Evolutionary conservation across 2,113 vertebrate genomes (phyloP).

Genomic region (Odontophorus gujanensis): DNA sequence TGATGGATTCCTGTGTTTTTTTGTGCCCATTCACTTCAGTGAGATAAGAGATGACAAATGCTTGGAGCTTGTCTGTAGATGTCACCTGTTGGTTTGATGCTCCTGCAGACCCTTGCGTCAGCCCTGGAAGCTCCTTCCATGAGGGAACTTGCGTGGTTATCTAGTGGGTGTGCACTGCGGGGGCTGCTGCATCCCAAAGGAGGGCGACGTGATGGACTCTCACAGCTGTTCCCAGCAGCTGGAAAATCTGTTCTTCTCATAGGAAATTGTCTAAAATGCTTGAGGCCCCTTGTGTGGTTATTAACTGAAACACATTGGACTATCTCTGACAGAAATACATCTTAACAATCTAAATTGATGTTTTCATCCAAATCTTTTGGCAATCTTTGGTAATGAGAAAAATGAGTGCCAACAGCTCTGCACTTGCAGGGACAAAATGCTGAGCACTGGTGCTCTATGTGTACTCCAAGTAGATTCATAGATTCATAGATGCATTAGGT

Average conservation of each 20-base stretch:
- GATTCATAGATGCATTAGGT: too few relatives aligned
- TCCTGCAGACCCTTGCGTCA: background rate
- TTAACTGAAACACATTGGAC: background rate
- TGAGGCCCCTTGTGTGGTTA: fast-evolving
- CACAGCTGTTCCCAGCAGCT: background rate
- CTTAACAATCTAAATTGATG: background rate
- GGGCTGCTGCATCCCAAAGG: background rate
- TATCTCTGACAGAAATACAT: background rate
- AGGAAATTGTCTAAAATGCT: background rate
- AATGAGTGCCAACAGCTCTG: fast-evolving
- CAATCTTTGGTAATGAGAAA: background rate
- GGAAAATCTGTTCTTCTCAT: background rate
- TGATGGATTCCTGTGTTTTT: background rate
- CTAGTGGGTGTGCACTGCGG: background rate
- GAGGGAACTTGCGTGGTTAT: background rate
- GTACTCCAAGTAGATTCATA: too few relatives aligned
- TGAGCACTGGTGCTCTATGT: background rate
- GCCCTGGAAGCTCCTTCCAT: background rate
- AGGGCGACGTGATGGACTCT: background rate
- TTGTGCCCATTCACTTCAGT: background rate
- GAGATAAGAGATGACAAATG: background rate
- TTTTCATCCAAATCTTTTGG: background rate
- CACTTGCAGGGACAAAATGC: background rate
- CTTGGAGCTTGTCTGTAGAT: background rate
- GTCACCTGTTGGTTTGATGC: background rate